These are phyloP conservation scores for Pocillopora meandrina DNA, from an alignment of 92 coral and sea anemone species.

Conservation along the genomic window DNA sequence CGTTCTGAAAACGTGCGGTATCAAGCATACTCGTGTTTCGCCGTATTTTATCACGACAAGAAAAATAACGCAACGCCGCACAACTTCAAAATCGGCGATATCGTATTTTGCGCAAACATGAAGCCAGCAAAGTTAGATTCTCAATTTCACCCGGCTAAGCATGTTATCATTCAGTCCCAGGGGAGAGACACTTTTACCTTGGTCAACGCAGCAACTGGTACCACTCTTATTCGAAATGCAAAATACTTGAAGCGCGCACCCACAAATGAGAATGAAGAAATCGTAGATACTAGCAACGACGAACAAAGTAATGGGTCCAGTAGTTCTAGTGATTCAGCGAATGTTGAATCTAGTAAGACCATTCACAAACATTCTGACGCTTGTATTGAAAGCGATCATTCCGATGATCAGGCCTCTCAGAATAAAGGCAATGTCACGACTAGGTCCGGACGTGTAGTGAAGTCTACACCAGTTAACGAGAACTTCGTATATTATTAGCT, in stretches of 20 bases:
- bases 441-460: too few species aligned
- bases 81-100: constrained; percentile 27
- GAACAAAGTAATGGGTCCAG: too few species aligned
- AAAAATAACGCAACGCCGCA: constrained; percentile 37
- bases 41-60: constrained; percentile 52
- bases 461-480: too few species aligned
- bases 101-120: constrained; percentile 40
- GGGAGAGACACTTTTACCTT: constrained; percentile 44
- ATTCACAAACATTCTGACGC: too few species aligned
- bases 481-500: too few species aligned
- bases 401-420: too few species aligned
- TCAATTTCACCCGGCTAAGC: constrained; percentile 11
- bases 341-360: too few species aligned
- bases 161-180: constrained; percentile 27
- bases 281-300: too few species aligned
- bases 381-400: too few species aligned
- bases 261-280: too few species aligned
- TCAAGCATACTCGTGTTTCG: constrained; percentile 43
- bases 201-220: constrained; percentile 10
- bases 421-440: too few species aligned
- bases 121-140: constrained; percentile 31
- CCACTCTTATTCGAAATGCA: neutral
- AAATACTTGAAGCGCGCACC: constrained; percentile 9
- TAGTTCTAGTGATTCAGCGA: too few species aligned
- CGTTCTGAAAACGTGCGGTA: constrained; percentile 49